Evolutionary conservation across 2,113 vertebrate species (phyloP).

Genomic region (Synchiropus splendidus): DNA sequence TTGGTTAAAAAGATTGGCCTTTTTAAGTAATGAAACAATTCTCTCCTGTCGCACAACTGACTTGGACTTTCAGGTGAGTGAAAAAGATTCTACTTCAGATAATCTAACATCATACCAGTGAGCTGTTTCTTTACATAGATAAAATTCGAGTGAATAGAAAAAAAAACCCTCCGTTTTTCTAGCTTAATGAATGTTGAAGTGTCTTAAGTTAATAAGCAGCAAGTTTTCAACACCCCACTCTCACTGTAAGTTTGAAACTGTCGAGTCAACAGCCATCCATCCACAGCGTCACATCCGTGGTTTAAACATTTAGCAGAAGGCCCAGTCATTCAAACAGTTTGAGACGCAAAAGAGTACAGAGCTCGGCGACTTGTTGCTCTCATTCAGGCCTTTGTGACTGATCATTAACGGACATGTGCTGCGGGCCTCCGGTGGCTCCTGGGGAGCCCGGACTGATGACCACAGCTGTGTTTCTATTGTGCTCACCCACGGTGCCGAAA

Average conservation of each 20-base stretch:
- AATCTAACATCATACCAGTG: too few species aligned
- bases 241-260: constrained; percentile 24
- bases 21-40: too few species aligned
- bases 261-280: constrained; percentile 41
- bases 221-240: constrained; percentile 2
- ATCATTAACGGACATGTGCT: constrained; percentile 66
- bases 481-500: constrained; percentile 35
- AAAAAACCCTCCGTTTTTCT: too few species aligned
- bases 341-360: constrained; percentile 41
- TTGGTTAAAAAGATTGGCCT: too few species aligned
- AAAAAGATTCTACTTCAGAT: too few species aligned
- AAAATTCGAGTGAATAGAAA: too few species aligned
- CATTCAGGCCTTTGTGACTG: constrained; percentile 55
- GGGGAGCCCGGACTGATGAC: constrained; percentile 40
- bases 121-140: too few species aligned
- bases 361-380: constrained; percentile 36
- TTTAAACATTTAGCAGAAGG: constrained; percentile 59
- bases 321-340: constrained; percentile 35
- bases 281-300: constrained; percentile 22
- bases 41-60: too few species aligned
- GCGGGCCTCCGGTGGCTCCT: constrained; percentile 40
- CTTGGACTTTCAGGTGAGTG: too few species aligned
- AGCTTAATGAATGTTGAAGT: too few species aligned
- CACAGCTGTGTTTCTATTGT: constrained; percentile 61
- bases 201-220: too few species aligned